Evolutionary conservation across 64 coral and sea anemone genomes (phyloP), one percentile per base, ranked within the genome.

Genomic region (Orbicella faveolata): DNA sequence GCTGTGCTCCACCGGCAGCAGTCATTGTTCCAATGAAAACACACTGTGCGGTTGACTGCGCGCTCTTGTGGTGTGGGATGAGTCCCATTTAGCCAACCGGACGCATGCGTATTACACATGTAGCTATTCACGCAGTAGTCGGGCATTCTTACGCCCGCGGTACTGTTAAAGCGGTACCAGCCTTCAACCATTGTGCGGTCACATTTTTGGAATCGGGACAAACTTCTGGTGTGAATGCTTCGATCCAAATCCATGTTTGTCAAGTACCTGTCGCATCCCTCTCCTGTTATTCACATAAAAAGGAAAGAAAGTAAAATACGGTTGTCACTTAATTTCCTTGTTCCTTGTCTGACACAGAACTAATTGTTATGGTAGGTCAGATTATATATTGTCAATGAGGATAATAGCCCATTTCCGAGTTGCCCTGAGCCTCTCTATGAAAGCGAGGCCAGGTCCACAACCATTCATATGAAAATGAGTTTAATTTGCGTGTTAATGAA

Each of bases 141-240:
- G 8, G 82, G 82, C 65, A 85, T 54, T 73, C 68, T 85, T 12
- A 23, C 12, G 64, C 82, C 82, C n/a, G 82, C 63, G 3, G 82
- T 73, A 36, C 82, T 72, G 2, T 85, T 85, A 15, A 85, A 85
- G 65, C 82, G 82, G 82, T 85, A 85, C 82, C 82, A 85, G 9
- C 36, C 82, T 6, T 65, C 25, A 6, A 39, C 63, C 2, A 72
- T 39, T 26, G 36, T 0, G 5, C 14, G 18, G 41, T 85, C 82
- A 12, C 82, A 85, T 85, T 85, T 85, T 20, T 70, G 3, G 6
- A 23, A 23, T 4, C 25, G 9, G 1, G 21, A 25, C 21, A 26
- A 70, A 11, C 25, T 23, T 25, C 67, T 23, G 21, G 2, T 4
- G 25, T 70, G 67, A n/a, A 70, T 8, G 23, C 67, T 70, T 26